phyloP scores from a whole-genome alignment of 2,888 invertebrate genomes.

The Xestia c-nigrum region DNA sequence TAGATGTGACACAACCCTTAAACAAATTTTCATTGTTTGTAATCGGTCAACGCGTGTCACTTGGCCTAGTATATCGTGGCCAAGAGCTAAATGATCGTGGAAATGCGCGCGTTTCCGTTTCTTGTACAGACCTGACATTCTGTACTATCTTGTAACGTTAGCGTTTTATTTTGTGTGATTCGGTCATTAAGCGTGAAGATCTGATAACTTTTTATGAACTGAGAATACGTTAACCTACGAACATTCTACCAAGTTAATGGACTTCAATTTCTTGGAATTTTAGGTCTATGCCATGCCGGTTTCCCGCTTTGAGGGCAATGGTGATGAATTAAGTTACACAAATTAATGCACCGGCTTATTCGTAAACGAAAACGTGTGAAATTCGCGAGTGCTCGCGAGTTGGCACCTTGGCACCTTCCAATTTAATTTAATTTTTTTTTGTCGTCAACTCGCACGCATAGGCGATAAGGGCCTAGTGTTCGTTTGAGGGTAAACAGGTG shows the following conservation, averaged over 20 bases:
- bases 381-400: too few species aligned
- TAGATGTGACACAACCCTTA: background rate
- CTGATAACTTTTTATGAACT: slow-evolving; percentile 14
- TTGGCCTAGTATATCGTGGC: background rate
- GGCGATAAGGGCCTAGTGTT: too few species aligned
- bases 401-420: too few species aligned
- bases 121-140: background rate
- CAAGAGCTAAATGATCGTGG: background rate
- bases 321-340: background rate
- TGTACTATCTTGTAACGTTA: background rate
- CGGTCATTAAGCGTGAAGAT: slow-evolving; percentile 33
- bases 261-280: too few species aligned
- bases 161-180: slow-evolving; percentile 19
- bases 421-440: too few species aligned
- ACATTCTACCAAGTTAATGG: background rate
- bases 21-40: background rate
- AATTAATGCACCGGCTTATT: background rate
- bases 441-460: too few species aligned
- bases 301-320: background rate
- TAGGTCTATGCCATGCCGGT: background rate
- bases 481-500: too few species aligned
- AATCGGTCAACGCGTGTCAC: background rate
- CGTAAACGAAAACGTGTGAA: too few species aligned
- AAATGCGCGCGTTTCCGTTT: background rate
- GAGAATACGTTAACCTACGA: background rate